Evolutionary conservation across 1,140 invertebrate species (phyloP), one percentile per base, ranked within the genome.

Genomic region (Drosophila jambulina): DNA sequence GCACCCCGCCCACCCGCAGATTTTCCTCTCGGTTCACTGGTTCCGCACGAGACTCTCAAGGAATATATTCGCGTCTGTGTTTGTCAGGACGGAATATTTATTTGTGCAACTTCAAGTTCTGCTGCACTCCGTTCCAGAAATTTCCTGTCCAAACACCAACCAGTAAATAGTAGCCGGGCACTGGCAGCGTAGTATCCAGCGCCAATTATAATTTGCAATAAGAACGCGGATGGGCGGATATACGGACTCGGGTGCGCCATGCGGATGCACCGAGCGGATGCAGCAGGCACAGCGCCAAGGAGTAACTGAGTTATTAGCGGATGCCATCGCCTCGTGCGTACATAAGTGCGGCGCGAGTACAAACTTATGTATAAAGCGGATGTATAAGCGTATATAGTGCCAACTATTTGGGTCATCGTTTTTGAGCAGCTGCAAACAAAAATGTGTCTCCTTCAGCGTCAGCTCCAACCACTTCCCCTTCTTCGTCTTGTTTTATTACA

Each of bases 251-350:
- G 40, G 29, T 51, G 48, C 27, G 10, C 5, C 48, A 19, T 19
- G 27, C 49, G 34, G 49, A 65, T 65, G 58, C 27, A 42, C 13
- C 29, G n/a, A 29, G 45, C 58, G 58, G 62, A 72, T 72, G 70
- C 45, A 45, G 62, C 49, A 78, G 62, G 82, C 72, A 78, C 57
- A 78, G 51, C 48, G 77, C 77, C 71, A 85, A 78, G 82, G 57
- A 64, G 56, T 78, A 85, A 85, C 82, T 85, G 64, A 85, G 78
- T 85, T 85, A 81, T 85, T 85, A 85, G 78, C 82, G 78, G 74
- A 84, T 85, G 43, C 69, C 69, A 59, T 27, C 45, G n/a, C 27
- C 25, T 49, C 40, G 42, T 59, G 69, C 67, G 69, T 59, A 72
- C 53, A 72, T 72, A 72, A 72, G 36, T 49, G 51, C 5, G 19